These are phyloP conservation scores for Microplitis demolitor DNA, from an alignment of 1,140 invertebrate species.

Conservation along the genomic window DNA sequence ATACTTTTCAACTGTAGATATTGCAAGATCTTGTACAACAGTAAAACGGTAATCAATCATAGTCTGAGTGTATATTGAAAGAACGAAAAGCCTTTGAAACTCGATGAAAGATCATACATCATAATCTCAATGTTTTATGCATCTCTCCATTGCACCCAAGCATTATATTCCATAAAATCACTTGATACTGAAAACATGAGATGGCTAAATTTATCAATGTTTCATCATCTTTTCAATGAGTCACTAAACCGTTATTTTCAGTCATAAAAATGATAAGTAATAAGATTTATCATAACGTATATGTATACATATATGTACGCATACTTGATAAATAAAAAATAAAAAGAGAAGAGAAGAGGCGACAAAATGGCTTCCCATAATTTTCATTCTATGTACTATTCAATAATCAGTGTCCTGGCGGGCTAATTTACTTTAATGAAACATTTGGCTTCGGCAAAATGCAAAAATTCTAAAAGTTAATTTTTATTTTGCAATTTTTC, in stretches of 20 bases:
- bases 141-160: not conserved
- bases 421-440: too few relatives aligned
- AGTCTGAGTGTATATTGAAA: not conserved
- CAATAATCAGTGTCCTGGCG: too few relatives aligned
- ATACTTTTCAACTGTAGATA: not conserved
- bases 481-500: too few relatives aligned
- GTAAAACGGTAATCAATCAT: slow-evolving; percentile 1
- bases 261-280: not conserved
- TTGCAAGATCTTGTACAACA: not conserved
- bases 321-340: too few relatives aligned
- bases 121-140: slow-evolving; percentile 23
- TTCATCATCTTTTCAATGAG: not conserved
- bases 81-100: not conserved
- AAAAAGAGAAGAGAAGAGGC: too few relatives aligned
- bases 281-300: not conserved
- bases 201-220: slow-evolving; percentile 2
- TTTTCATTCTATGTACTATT: too few relatives aligned
- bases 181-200: slow-evolving; percentile 17
- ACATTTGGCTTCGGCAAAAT: too few relatives aligned
- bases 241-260: not conserved
- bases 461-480: too few relatives aligned
- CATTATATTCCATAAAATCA: slow-evolving; percentile 13
- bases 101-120: slow-evolving; percentile 17
- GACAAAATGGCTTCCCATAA: too few relatives aligned
- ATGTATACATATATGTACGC: not conserved